A percentile compares a stretch with the other conserved stretches of the same genome.
Conservation (phyloP, 2,888 invertebrate genomes). For the Bugulina stolonifera region DNA sequence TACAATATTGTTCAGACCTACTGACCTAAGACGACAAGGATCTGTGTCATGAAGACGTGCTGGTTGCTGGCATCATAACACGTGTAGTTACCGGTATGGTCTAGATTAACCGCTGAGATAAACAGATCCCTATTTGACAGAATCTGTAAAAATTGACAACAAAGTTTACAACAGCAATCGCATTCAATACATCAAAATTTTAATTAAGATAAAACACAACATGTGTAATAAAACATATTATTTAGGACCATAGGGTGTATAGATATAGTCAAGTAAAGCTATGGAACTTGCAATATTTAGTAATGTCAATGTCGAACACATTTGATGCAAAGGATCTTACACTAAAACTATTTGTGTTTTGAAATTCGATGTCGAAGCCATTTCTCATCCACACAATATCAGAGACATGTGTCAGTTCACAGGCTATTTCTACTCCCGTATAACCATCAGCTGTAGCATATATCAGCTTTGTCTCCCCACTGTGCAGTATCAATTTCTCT, state of each 20-base stretch:
- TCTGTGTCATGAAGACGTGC: slow-evolving; percentile 68
- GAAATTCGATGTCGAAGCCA: slow-evolving; percentile 61
- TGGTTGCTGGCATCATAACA: slow-evolving; percentile 69
- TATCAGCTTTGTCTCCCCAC: not conserved
- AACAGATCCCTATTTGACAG: slow-evolving; percentile 71
- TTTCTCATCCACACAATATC: slow-evolving; percentile 69
- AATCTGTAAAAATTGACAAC: slow-evolving; percentile 59
- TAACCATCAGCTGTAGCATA: slow-evolving; percentile 4
- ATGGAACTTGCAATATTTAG: too few species aligned
- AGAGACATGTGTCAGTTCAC: slow-evolving; percentile 67
- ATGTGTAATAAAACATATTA: too few species aligned
- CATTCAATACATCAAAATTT: too few species aligned
- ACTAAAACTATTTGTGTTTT: slow-evolving; percentile 57
- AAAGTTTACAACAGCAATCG: too few species aligned
- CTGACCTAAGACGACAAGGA: slow-evolving; percentile 67
- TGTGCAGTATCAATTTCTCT: too few species aligned
- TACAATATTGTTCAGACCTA: too few species aligned
- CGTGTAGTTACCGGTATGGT: slow-evolving; percentile 72
- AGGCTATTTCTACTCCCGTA: slow-evolving; percentile 62
- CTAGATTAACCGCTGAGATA: slow-evolving; percentile 65
- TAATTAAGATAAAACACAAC: too few species aligned
- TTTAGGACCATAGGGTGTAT: too few species aligned
- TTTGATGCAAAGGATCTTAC: too few species aligned
- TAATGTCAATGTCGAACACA: too few species aligned
- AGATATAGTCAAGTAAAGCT: too few species aligned